Conservation (phyloP, 2,888 invertebrate genomes). For the Schizaphis graminum region DNA sequence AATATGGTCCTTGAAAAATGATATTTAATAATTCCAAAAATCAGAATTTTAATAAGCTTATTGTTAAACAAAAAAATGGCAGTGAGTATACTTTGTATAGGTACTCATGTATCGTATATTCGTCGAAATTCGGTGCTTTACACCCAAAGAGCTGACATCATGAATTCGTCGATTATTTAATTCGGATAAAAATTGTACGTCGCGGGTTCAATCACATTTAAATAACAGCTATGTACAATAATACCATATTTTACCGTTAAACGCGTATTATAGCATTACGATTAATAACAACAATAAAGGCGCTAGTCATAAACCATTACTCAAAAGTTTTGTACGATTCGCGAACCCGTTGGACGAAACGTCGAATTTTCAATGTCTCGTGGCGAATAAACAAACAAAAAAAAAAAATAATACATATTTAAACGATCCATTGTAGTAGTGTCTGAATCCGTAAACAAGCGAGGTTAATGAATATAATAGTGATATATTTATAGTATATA, state of each 20-base stretch:
- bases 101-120: not conserved
- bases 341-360: not conserved
- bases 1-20: not conserved
- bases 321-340: not conserved
- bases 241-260: not conserved
- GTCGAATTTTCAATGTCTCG: slow-evolving; percentile 9
- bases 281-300: not conserved
- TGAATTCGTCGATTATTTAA: not conserved
- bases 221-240: not conserved
- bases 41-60: not conserved
- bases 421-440: not conserved
- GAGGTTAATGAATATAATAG: not conserved
- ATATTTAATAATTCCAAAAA: not conserved
- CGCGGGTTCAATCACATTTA: not conserved
- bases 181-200: not conserved
- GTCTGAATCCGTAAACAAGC: not conserved
- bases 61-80: not conserved
- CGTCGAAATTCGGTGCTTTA: not conserved
- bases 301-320: not conserved
- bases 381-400: not conserved
- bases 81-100: not conserved
- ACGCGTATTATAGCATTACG: not conserved
- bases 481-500: not conserved
- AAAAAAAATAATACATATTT: not conserved
- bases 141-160: not conserved